These are phyloP conservation scores for Cantharis nigra DNA, from an alignment of 2,888 invertebrate genomes.

Conservation along the genomic window DNA sequence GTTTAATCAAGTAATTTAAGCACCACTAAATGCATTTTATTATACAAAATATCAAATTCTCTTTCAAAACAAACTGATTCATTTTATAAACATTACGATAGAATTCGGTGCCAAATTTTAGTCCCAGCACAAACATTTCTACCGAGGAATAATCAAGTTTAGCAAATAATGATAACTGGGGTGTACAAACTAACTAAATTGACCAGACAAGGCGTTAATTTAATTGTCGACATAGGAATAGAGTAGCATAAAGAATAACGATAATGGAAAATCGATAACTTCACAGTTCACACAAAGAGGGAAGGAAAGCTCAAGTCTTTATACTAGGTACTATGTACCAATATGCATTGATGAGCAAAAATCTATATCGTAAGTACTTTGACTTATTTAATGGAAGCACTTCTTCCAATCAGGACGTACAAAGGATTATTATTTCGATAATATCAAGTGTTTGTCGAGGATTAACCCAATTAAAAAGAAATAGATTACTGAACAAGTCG, in stretches of 20 bases:
- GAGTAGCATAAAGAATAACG: background rate
- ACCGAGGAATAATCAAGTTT: background rate
- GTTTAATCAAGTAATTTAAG: background rate
- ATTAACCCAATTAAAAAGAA: no score
- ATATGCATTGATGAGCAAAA: background rate
- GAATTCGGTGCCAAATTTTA: background rate
- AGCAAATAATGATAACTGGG: background rate
- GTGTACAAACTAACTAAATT: background rate
- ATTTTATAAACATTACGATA: background rate
- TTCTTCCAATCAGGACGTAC: no score
- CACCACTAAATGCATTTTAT: background rate
- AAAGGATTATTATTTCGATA: no score
- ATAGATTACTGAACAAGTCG: no score
- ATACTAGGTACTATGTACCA: no score
- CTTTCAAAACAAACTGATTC: background rate
- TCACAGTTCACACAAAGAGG: background rate
- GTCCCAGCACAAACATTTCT: background rate
- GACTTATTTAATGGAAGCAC: no score
- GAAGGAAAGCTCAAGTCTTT: background rate
- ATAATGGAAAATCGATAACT: background rate
- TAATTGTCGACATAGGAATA: background rate
- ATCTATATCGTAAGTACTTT: no score
- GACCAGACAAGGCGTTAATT: background rate
- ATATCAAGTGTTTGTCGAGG: no score
- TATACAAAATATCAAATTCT: background rate